phyloP scores from a whole-genome alignment of 2,113 vertebrate genomes.

The Salvelinus namaycush region DNA sequence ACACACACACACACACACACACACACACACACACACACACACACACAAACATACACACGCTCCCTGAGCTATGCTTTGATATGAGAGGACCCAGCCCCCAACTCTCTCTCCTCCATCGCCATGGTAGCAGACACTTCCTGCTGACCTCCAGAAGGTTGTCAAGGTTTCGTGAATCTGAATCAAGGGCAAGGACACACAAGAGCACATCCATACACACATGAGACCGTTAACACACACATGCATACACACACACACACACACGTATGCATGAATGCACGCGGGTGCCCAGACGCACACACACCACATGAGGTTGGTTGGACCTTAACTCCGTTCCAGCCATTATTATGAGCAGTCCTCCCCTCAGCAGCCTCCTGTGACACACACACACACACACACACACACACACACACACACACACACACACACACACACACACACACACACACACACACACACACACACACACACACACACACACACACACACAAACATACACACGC shows the following conservation, averaged over 20 bases:
- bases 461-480: constrained; percentile 1
- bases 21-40: constrained; percentile 1
- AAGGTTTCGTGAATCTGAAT: constrained; percentile 61
- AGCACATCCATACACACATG: not conserved
- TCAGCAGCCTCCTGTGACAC: no score
- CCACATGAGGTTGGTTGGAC: no score
- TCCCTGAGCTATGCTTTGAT: constrained; percentile 53
- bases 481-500: not conserved
- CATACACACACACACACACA: not conserved
- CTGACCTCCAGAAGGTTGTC: constrained; percentile 58
- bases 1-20: not conserved
- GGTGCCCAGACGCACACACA: not conserved
- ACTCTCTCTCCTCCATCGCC: constrained; percentile 41
- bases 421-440: constrained; percentile 2
- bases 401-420: not conserved
- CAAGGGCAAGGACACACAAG: constrained; percentile 22
- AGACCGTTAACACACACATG: not conserved
- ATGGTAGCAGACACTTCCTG: constrained; percentile 51
- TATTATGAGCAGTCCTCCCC: no score
- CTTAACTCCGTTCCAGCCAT: no score
- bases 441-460: not conserved
- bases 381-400: not conserved
- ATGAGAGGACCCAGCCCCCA: constrained; percentile 31
- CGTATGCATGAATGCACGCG: not conserved
- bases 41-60: not conserved